Evolutionary conservation across 2,888 invertebrate genomes (phyloP), one percentile per base, ranked within the genome.

Genomic region (Thyatira batis): DNA sequence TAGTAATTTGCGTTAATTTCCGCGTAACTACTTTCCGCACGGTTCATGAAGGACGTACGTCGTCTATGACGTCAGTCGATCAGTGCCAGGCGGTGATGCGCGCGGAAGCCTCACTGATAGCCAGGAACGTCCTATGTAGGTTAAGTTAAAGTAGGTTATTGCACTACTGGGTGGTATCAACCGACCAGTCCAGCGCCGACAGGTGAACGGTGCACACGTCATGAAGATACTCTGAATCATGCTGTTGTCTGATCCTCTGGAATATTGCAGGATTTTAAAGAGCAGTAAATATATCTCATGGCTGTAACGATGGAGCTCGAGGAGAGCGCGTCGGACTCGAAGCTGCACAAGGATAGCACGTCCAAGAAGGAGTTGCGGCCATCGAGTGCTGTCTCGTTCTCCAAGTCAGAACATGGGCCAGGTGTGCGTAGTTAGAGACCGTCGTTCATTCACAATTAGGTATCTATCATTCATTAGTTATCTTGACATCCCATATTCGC

Each of bases 61-160:
- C 75, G 63, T 67, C 67, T 65, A 69, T 92, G 90, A 92, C 92
- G 92, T 91, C 89, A 91, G 74, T 67, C 68, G 64, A 63, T 65
- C 75, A 80, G 92, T 92, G 78, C 92, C 92, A 90, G 89, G 83
- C 87, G 73, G 88, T 64, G 89, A 84, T 79, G 73, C 69, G 84
- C 84, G 76, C 92, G 79, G 78, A 78, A 80, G 74, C 84, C 74
- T 71, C 76, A 76, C 80, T 82, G 86, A 83, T 85, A 85, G 79
- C 85, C 84, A 85, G 84, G 85, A 78, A 83, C 80, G 79, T 78
- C 72, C 73, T 76, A 91, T 87, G 87, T 92, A 88, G 91, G 92
- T 91, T 89, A 90, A 80, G 82, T 78, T 82, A 87, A 92, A 92
- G 80, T 92, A 84, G 92, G 92, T 92, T 92, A 92, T 87, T 92